Base-by-base conservation (phyloP, 2,888 invertebrate genomes). In the Ommatoiulus sabulosus region DNA sequence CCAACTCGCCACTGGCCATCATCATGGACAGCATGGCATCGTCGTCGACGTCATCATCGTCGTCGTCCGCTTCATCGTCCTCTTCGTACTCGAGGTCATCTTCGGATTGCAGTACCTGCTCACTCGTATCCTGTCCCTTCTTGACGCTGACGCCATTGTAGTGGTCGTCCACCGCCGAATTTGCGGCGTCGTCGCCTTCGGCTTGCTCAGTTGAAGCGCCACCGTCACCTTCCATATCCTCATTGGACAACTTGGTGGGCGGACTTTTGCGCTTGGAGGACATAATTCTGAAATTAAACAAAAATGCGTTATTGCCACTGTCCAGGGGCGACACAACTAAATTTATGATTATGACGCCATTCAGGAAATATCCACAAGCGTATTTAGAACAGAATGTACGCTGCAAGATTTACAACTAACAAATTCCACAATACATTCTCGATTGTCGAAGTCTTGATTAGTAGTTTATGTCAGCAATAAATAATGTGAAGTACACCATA, bases 191-290 rank as follows among this genome's bases (percentile, higher is more conserved):
- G 6, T 90, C 90, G 3, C 87, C 87, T 44, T 90, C 90, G 8
- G 89, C 89, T 17, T 90, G 90, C 15, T 89, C 90, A 12, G 85
- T 72, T 8, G 44, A 52, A 24, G 88, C 90, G 15, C 88, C 52
- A 48, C 87, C 24, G 52, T 87, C 46, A 87, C 48, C 87, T 20
- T 48, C 52, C 35, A 84, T 57, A 90, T 93, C 92, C 94, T 94
- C 96, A 95, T 97, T 97, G 93, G 95, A 94, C 94, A 97, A 95
- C 95, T 97, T 97, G 92, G 97, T 97, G 93, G 97, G 97, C 93
- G 97, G 97, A 93, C 97, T 97, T 94, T 97, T 97, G 94, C 97
- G 95, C 95, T 97, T 97, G 94, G 97, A 97, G 95, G 97, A 97
- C 97, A 97, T 97, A 94, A 95, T 97, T 93, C 94, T 94, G 93